Base-by-base conservation (phyloP, 2,888 invertebrate species). In the Tromatobia lineatoria region DNA sequence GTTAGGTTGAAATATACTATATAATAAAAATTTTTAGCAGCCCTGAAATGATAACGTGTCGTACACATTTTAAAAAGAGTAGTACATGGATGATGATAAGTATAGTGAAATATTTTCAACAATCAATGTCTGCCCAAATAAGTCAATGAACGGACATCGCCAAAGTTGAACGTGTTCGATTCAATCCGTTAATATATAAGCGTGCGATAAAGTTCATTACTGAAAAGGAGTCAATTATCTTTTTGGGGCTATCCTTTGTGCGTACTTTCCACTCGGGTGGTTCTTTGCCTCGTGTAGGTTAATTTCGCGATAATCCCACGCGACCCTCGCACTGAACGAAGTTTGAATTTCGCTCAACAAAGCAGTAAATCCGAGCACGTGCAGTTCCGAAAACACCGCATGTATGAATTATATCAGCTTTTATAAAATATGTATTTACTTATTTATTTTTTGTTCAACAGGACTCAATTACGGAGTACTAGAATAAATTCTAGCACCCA, bases 361-460 rank as follows among this genome's bases (percentile, higher is more conserved):
- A 11, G 18, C 18, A n/a, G n/a, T 20, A 23, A 20, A 7, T 52
- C 23, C 0, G 8, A 59, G 4, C 8, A 13, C 10, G 13, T 42
- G 42, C 42, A 42, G 2, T 42, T 10, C 13, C 10, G 11, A 2
- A 42, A 13, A 8, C 23, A 57, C 11, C 59, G 34, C 38, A 18
- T 34, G 1, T 61, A 34, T 61, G 0, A n/a, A 38, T 61, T 3
- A 29, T 59, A 34, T 1, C 13, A 23, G 11, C 20, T 34, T 34
- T 29, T 61, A 61, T 34, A 61, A 59, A 13, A 23, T 25, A 57
- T n/a, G n/a, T n/a, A n/a, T n/a, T n/a, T n/a, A n/a, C n/a, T n/a
- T n/a, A n/a, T n/a, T n/a, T n/a, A n/a, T n/a, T n/a, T n/a, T n/a
- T n/a, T n/a, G n/a, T n/a, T n/a, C n/a, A n/a, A n/a, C n/a, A n/a